Evolutionary conservation across 2,888 invertebrate species (phyloP), one percentile per base, ranked within the genome.

Genomic region (Temnothorax ravouxi): DNA sequence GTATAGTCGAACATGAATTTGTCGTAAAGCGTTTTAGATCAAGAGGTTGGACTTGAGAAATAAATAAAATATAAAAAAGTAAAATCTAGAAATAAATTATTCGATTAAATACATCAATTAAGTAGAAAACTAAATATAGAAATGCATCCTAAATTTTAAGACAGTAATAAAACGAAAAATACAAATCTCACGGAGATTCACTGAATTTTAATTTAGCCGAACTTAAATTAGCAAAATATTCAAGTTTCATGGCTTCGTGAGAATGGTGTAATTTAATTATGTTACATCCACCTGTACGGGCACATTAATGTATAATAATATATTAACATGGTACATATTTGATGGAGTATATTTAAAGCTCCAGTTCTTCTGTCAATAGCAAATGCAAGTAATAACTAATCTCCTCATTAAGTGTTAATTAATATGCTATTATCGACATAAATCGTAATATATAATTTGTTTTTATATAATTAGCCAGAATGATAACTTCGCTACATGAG

Each of bases 311-410:
- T n/a, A 52, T 54, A 25, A 52, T 9, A 54, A 52, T n/a, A n/a
- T 41, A 66, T 76, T 64, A n/a, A 25, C 25, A 41, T 15, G 18
- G 9, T n/a, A 25, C 13, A 21, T 21, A 34, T 50, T 1, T 4
- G 25, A 13, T 18, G 18, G 13, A 66, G 25, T 21, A 4, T 13
- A 52, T 66, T 54, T 47, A n/a, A 66, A 66, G 25, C 52, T 9
- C 21, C 6, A 52, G 18, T 76, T 76, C 18, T 86, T 75, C 44
- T 9, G 54, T 41, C 29, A 62, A 76, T 69, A 75, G 21, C 29
- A 69, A 54, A 56, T 69, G 41, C 50, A 76, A 62, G 67, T 38
- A 41, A 56, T 52, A 50, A 69, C 67, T 81, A 86, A 86, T 86
- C 69, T 69, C 64, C 61, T 29, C 13, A 77, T 50, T 25, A 76